Evolutionary conservation across 2,797 vertebrate species (phyloP).

Genomic region (Leptatherina wallacei): DNA sequence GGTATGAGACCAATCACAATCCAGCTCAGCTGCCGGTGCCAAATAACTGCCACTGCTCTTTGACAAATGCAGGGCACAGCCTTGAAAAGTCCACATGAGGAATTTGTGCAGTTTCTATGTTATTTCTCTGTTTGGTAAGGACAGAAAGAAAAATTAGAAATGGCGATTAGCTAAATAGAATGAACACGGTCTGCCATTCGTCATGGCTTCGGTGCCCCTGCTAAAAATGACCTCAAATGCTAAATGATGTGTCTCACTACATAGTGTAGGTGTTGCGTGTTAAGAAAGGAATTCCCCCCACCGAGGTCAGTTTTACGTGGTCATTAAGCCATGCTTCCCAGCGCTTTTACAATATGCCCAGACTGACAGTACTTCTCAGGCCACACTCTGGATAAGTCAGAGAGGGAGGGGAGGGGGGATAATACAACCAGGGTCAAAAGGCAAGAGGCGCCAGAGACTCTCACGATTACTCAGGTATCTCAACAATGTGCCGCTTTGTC

Average conservation of each 20-base stretch:
- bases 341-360: neutral
- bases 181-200: conserved; percentile 41
- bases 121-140: conserved; percentile 48
- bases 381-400: conserved; percentile 44
- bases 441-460: conserved; percentile 58
- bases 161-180: conserved; percentile 52
- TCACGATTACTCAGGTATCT: conserved; percentile 67
- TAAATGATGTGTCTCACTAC: conserved; percentile 43
- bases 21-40: conserved; percentile 51
- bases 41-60: conserved; percentile 67
- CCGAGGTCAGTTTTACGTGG: conserved; percentile 49
- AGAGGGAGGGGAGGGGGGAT: conserved; percentile 54
- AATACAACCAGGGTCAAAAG: conserved; percentile 66
- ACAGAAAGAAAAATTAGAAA: conserved; percentile 50
- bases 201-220: conserved; percentile 39
- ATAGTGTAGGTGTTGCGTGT: conserved; percentile 32
- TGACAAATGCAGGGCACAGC: conserved; percentile 58
- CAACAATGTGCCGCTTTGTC: conserved; percentile 71
- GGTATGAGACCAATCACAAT: conserved; percentile 63
- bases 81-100: conserved; percentile 47
- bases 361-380: conserved; percentile 45
- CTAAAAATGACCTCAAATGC: conserved; percentile 46
- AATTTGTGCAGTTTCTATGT: conserved; percentile 46
- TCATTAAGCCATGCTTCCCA: conserved; percentile 32
- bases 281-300: conserved; percentile 34